A percentile compares a stretch with the other conserved stretches of the same genome.
Evolutionary conservation across 1,140 invertebrate species (phyloP).

Genomic region (Radopholus similis): DNA sequence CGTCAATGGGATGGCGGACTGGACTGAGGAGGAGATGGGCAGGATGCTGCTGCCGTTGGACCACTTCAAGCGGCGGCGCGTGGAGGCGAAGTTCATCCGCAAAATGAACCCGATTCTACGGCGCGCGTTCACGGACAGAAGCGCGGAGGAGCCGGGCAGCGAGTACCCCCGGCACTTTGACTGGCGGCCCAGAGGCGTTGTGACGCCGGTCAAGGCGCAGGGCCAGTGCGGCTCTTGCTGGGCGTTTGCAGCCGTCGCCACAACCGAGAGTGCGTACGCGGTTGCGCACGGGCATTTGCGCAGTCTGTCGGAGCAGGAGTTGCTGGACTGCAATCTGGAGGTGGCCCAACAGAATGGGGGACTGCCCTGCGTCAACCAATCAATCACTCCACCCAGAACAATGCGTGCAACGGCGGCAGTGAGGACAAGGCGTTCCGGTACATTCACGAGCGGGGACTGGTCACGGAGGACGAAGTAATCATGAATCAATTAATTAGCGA

Average conservation of each 20-base stretch:
- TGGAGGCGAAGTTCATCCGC: slow-evolving; percentile 31
- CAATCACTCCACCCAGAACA: too few species aligned
- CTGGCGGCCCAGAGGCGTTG: slow-evolving; percentile 63
- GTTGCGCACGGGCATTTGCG: slow-evolving; percentile 42
- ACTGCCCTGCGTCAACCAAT: too few species aligned
- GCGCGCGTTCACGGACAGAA: not conserved
- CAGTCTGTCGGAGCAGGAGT: slow-evolving; percentile 56
- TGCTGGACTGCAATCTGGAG: slow-evolving; percentile 57
- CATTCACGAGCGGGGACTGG: slow-evolving; percentile 49
- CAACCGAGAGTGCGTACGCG: slow-evolving; percentile 48
- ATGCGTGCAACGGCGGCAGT: slow-evolving; percentile 57
- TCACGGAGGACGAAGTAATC: slow-evolving; percentile 36
- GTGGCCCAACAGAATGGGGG: too few species aligned
- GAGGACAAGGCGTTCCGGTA: slow-evolving; percentile 57
- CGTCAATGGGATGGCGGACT: slow-evolving; percentile 44
- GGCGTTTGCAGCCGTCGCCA: slow-evolving; percentile 49
- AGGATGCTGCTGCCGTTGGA: slow-evolving; percentile 46
- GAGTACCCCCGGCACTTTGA: slow-evolving; percentile 59
- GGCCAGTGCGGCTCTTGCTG: slow-evolving; percentile 54
- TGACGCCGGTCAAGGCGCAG: slow-evolving; percentile 64
- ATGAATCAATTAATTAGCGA: too few species aligned
- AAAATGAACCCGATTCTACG: slow-evolving; percentile 16
- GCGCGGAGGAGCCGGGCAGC: not conserved
- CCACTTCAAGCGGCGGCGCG: slow-evolving; percentile 19
- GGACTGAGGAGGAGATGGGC: slow-evolving; percentile 46